Conservation (phyloP, 2,797 vertebrate species). For the Monodelphis domestica region DNA sequence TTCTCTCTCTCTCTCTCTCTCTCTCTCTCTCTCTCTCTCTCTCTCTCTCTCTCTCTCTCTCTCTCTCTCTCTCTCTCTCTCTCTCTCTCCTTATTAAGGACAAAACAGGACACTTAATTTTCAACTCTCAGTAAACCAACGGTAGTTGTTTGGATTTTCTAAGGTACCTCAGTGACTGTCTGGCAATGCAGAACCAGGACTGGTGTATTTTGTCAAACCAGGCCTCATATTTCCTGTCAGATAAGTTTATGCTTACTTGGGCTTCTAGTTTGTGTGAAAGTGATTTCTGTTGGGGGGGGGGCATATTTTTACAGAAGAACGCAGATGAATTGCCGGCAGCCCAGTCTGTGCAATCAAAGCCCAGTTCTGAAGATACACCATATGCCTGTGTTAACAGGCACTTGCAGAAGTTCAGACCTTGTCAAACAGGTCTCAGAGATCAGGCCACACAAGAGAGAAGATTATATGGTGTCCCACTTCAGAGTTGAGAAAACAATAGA, state of each 20-base stretch:
- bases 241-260: neutral
- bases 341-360: neutral
- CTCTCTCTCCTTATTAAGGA: neutral
- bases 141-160: neutral
- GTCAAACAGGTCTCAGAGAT: neutral
- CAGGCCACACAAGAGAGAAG: constrained; percentile 41
- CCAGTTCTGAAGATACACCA: neutral
- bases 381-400: neutral
- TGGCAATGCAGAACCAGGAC: neutral
- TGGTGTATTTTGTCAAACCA: neutral
- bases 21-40: too few species aligned
- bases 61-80: too few species aligned
- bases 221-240: neutral
- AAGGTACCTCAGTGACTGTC: neutral
- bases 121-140: neutral
- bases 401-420: too few species aligned
- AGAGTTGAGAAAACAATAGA: neutral
- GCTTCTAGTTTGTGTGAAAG: neutral
- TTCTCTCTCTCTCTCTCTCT: neutral
- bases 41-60: neutral
- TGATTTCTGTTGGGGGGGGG: neutral
- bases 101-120: neutral
- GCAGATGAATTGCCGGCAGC: neutral
- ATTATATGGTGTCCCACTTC: constrained; percentile 17
- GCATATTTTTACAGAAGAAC: neutral